A percentile compares a stretch with the other conserved stretches of the same genome.
phyloP scores from a whole-genome alignment of 2,797 vertebrate genomes.

The Enteromius treurensis region DNA sequence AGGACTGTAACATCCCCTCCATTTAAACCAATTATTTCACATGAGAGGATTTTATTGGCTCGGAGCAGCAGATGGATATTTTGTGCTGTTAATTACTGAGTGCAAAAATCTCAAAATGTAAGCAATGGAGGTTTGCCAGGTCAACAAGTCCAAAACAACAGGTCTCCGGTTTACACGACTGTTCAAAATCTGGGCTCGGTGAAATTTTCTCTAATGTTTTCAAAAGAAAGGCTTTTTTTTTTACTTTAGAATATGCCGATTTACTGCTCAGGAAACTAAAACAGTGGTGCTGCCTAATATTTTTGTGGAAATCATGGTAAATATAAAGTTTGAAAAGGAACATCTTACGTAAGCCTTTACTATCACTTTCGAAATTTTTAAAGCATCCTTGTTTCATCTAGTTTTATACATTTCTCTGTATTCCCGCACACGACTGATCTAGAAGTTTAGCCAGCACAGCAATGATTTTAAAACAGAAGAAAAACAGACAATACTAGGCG shows the following conservation, averaged over 20 bases:
- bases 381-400: background rate
- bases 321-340: background rate
- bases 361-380: background rate
- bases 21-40: constrained; percentile 31
- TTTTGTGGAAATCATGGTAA: background rate
- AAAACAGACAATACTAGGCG: background rate
- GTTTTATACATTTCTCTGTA: background rate
- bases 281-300: background rate
- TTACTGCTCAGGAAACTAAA: background rate
- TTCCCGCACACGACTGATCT: background rate
- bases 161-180: background rate
- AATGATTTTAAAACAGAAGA: background rate
- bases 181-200: background rate
- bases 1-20: background rate
- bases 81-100: background rate
- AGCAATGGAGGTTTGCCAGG: background rate
- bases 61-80: background rate
- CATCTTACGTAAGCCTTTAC: background rate
- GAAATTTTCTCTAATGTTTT: background rate
- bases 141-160: background rate
- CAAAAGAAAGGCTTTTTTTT: background rate
- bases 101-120: background rate
- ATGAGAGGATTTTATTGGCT: background rate
- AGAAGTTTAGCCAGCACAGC: background rate
- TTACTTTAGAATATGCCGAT: background rate